Evolutionary conservation across 2,888 invertebrate species (phyloP).

Genomic region (Anoncus sp.): DNA sequence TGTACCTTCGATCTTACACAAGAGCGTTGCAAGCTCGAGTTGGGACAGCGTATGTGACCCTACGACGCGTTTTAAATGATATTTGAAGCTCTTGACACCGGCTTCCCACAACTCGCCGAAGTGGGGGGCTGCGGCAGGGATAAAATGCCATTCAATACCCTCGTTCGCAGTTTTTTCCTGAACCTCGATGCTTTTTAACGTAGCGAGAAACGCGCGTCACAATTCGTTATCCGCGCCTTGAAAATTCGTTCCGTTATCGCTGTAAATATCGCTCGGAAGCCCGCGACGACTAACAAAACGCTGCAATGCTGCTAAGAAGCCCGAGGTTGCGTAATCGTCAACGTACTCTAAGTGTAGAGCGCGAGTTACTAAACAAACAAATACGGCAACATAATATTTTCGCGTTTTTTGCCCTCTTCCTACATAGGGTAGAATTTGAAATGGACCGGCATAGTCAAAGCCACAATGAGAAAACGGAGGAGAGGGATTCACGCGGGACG

Average conservation of each 20-base stretch:
- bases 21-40: background rate
- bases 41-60: background rate
- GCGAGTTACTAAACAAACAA: conserved; percentile 68
- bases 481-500: background rate
- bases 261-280: conserved; percentile 54
- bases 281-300: conserved; percentile 70
- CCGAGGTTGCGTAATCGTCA: conserved; percentile 61
- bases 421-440: conserved; percentile 45
- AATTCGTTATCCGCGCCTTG: conserved; percentile 68
- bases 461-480: background rate
- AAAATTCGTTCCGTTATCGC: conserved; percentile 74
- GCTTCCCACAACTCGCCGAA: no score
- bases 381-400: conserved; percentile 69
- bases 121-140: conserved; percentile 44
- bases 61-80: background rate
- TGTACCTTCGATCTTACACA: conserved; percentile 59
- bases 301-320: conserved; percentile 68
- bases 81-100: background rate
- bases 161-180: conserved; percentile 24
- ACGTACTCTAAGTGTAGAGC: conserved; percentile 72
- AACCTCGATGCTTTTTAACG: background rate
- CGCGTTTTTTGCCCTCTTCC: conserved; percentile 59
- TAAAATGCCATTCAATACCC: conserved; percentile 39
- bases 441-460: conserved; percentile 68
- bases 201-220: background rate